phyloP scores from a whole-genome alignment of 2,797 vertebrate species.

The Ctenochaetus hawaiiensis region DNA sequence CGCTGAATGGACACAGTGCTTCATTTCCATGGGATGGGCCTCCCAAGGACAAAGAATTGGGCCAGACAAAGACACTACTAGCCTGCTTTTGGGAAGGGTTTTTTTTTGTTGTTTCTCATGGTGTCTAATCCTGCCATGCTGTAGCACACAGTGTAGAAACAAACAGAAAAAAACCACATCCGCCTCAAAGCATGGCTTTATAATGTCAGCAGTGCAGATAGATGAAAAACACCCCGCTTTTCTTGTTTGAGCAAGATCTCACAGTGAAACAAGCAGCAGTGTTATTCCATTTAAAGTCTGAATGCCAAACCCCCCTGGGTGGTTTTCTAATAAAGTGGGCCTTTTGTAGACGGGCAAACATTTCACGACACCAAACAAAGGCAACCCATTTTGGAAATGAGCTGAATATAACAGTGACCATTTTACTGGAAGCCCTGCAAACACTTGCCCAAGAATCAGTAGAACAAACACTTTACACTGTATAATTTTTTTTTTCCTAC shows the following conservation, averaged over 20 bases:
- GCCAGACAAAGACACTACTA: constrained; percentile 83
- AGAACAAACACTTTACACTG: constrained; percentile 54
- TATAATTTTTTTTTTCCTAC: constrained; percentile 40
- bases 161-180: constrained; percentile 61
- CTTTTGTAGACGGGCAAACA: constrained; percentile 70
- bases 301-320: constrained; percentile 58
- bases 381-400: constrained; percentile 57
- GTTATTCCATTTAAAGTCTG: constrained; percentile 72
- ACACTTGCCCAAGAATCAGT: constrained; percentile 42
- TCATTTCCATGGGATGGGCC: constrained; percentile 78
- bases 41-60: constrained; percentile 82
- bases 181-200: constrained; percentile 64
- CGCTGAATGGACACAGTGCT: constrained; percentile 73
- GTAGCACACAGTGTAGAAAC: constrained; percentile 56
- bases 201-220: constrained; percentile 59
- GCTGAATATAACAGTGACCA: constrained; percentile 57
- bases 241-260: constrained; percentile 62
- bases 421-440: constrained; percentile 40
- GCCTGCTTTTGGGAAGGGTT: constrained; percentile 67
- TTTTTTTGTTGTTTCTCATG: constrained; percentile 70
- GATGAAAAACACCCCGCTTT: constrained; percentile 54
- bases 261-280: constrained; percentile 65
- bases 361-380: constrained; percentile 71
- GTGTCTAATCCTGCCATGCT: constrained; percentile 66
- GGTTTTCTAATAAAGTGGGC: constrained; percentile 67